A percentile compares a stretch with the other conserved stretches of the same genome.
phyloP scores from a whole-genome alignment of 1,140 invertebrate species.

The Cotesia chilonis region DNA sequence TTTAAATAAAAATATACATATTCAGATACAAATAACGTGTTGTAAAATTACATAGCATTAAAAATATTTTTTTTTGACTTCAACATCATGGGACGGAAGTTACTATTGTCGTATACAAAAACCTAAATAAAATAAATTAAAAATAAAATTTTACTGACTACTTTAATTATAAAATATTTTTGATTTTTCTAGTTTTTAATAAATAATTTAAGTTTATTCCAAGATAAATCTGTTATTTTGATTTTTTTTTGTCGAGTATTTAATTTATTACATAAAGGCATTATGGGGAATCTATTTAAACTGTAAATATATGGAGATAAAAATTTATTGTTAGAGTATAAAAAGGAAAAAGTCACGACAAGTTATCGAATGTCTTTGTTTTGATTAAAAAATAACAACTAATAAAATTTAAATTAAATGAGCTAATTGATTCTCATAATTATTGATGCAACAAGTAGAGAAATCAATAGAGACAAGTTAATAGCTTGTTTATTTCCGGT shows the following conservation, averaged over 20 bases:
- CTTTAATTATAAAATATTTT: slow-evolving; percentile 28
- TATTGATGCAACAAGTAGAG: slow-evolving; percentile 19
- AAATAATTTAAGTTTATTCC: neutral
- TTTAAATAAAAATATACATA: too few species aligned
- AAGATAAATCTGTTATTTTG: neutral
- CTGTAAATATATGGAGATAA: too few species aligned
- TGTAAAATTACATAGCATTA: too few species aligned
- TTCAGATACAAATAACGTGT: neutral
- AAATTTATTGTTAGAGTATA: too few species aligned
- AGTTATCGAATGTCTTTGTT: slow-evolving; percentile 26
- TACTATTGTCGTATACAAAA: slow-evolving; percentile 17
- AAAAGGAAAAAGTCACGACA: neutral
- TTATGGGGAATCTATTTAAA: too few species aligned
- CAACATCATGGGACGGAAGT: slow-evolving; percentile 10
- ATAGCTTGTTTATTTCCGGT: slow-evolving; percentile 25
- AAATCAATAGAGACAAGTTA: slow-evolving; percentile 22
- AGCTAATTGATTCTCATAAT: slow-evolving; percentile 38
- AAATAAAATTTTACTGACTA: slow-evolving; percentile 26
- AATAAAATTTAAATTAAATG: slow-evolving; percentile 12
- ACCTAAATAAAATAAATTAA: slow-evolving; percentile 39
- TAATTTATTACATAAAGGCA: too few species aligned
- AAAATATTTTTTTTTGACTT: neutral
- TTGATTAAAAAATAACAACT: neutral
- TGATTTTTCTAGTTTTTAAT: neutral
- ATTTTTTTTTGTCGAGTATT: too few species aligned